A percentile compares a stretch with the other conserved stretches of the same genome.
Evolutionary conservation across 1,140 invertebrate species (phyloP).

Genomic region (Hypothenemus hampei): DNA sequence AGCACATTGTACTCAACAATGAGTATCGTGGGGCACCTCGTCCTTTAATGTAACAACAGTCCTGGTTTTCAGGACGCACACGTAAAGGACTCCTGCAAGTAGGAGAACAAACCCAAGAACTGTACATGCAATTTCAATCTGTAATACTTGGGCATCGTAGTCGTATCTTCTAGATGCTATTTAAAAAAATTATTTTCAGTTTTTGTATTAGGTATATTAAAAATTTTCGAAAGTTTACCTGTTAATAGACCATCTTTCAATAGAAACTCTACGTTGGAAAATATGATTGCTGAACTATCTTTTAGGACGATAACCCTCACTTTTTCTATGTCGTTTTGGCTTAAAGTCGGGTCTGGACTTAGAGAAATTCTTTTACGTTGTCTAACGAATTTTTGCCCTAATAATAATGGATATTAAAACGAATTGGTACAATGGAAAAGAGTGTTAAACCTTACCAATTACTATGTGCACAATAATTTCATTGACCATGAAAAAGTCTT

Average conservation of each 20-base stretch:
- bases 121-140: background rate
- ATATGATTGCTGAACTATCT: slow-evolving; percentile 17
- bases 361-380: slow-evolving; percentile 7
- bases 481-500: slow-evolving; percentile 12
- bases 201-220: background rate
- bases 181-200: background rate
- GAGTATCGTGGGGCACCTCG: slow-evolving; percentile 9
- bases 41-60: slow-evolving; percentile 9
- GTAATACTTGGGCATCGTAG: background rate
- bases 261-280: slow-evolving; percentile 26
- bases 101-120: slow-evolving; percentile 5
- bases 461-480: slow-evolving; percentile 11
- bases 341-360: background rate
- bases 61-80: slow-evolving; percentile 9
- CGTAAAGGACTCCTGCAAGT: slow-evolving; percentile 6
- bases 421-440: background rate
- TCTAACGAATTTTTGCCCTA: slow-evolving; percentile 7
- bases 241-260: too few species aligned
- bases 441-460: slow-evolving; percentile 4
- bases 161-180: background rate
- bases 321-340: slow-evolving; percentile 5
- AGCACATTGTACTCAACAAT: slow-evolving; percentile 16
- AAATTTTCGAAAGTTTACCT: background rate
- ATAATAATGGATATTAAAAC: slow-evolving; percentile 1
- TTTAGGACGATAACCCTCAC: slow-evolving; percentile 10